A percentile compares a stretch with the other conserved stretches of the same genome.
Conservation (phyloP, 1,140 invertebrate genomes). For the Ptiloglossa arizonensis region DNA sequence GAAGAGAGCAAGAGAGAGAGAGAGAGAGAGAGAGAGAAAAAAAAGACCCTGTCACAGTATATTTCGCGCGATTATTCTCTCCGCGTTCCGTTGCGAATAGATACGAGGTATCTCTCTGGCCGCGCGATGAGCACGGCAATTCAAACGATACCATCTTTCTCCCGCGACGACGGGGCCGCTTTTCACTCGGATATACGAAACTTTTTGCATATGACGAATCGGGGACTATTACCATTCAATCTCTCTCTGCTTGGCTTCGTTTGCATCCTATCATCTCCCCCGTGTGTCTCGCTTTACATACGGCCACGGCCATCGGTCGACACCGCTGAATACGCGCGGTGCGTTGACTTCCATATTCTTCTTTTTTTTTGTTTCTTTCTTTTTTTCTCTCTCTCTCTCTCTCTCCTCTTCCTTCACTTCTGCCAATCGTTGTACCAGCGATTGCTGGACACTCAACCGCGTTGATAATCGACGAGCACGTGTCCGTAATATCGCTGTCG, state of each 20-base stretch:
- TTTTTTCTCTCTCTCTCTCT: background rate
- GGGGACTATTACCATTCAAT: slow-evolving; percentile 80
- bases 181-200: slow-evolving; percentile 60
- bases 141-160: slow-evolving; percentile 75
- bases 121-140: slow-evolving; percentile 68
- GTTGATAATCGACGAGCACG: slow-evolving; percentile 26
- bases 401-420: background rate
- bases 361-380: background rate
- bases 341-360: slow-evolving; percentile 23
- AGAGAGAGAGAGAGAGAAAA: slow-evolving; percentile 35
- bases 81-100: slow-evolving; percentile 63
- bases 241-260: slow-evolving; percentile 74
- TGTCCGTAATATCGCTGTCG: slow-evolving; percentile 12
- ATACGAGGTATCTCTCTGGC: slow-evolving; percentile 49
- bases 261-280: slow-evolving; percentile 73
- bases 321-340: slow-evolving; percentile 42
- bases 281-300: slow-evolving; percentile 66
- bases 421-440: background rate
- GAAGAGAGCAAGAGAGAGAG: background rate
- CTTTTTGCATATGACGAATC: slow-evolving; percentile 81
- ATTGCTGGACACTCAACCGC: slow-evolving; percentile 5
- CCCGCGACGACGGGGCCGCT: slow-evolving; percentile 55
- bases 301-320: slow-evolving; percentile 51
- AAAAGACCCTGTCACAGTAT: slow-evolving; percentile 62
- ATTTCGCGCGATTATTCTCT: slow-evolving; percentile 73